Conservation (phyloP, 1,140 invertebrate species). For the Ectropis grisescens region DNA sequence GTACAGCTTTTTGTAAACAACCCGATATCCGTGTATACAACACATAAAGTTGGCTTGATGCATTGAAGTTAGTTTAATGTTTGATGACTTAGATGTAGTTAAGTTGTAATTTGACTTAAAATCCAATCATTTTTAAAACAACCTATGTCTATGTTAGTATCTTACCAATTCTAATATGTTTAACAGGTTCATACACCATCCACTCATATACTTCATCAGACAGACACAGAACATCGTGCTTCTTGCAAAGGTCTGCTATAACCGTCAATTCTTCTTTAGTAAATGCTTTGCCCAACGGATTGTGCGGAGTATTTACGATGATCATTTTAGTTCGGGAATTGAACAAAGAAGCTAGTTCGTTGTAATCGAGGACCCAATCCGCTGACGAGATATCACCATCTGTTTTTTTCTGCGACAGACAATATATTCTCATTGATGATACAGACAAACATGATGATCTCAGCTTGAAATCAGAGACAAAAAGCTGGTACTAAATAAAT, state of each 20-base stretch:
- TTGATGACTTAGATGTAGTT: too few species aligned
- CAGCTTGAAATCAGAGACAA: too few species aligned
- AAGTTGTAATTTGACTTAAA: too few species aligned
- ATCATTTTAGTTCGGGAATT: conserved; percentile 94
- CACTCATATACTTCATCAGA: conserved; percentile 99
- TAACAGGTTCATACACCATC: conserved; percentile 88
- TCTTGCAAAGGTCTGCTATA: conserved; percentile 91
- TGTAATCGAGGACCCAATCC: conserved; percentile 91
- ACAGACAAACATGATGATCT: too few species aligned
- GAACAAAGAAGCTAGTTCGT: conserved; percentile 88
- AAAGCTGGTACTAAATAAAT: too few species aligned
- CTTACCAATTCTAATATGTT: conserved; percentile 92
- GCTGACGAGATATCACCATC: conserved; percentile 73
- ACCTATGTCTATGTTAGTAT: too few species aligned
- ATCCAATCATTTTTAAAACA: too few species aligned
- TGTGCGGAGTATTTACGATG: conserved; percentile 96
- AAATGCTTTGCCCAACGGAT: conserved; percentile 95
- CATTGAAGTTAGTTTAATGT: too few species aligned
- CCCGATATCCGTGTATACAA: too few species aligned
- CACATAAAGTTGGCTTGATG: too few species aligned
- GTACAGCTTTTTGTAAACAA: too few species aligned
- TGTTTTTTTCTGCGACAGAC: conserved; percentile 35
- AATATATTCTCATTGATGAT: too few species aligned
- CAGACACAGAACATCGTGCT: conserved; percentile 92
- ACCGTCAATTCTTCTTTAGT: conserved; percentile 77